A percentile compares a stretch with the other conserved stretches of the same genome.
These are phyloP conservation scores for Hypsopygia costalis DNA, from an alignment of 2,888 invertebrate genomes.

Conservation along the genomic window DNA sequence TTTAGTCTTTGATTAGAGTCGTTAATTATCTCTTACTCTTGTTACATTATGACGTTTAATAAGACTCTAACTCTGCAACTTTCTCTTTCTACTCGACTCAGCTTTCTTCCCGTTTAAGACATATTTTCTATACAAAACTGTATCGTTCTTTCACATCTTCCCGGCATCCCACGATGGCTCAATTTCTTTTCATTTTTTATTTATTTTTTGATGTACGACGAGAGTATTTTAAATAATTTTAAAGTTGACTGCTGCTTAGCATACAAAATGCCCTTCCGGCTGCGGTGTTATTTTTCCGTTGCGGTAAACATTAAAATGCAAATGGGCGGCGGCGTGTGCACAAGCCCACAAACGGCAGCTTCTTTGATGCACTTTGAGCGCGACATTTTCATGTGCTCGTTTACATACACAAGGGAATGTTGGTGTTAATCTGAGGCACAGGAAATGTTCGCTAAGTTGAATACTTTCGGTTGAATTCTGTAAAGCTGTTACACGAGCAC, in stretches of 20 bases:
- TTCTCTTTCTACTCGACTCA: no score
- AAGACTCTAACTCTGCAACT: no score
- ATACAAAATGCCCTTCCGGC: conserved; percentile 45
- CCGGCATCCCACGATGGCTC: no score
- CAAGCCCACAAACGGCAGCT: conserved; percentile 29
- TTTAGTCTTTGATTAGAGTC: no score
- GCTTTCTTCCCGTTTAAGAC: no score
- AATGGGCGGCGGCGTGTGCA: conserved; percentile 40
- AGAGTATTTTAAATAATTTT: conserved; percentile 27
- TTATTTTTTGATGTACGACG: no score
- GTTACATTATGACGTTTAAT: no score
- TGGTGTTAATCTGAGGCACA: conserved; percentile 12
- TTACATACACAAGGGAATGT: conserved; percentile 7
- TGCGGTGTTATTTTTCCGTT: conserved; percentile 47
- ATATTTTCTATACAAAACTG: no score
- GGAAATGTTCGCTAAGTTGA: conserved; percentile 6
- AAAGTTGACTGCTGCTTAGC: conserved; percentile 46
- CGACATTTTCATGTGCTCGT: conserved; percentile 17
- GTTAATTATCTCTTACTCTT: no score
- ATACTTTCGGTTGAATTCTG: neutral
- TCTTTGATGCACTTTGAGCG: conserved; percentile 34
- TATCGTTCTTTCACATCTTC: no score
- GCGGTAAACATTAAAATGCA: conserved; percentile 53
- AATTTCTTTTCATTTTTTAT: no score
- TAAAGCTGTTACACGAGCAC: neutral